Evolutionary conservation across 2,113 vertebrate genomes (phyloP).

Genomic region (Arothron firmamentum): DNA sequence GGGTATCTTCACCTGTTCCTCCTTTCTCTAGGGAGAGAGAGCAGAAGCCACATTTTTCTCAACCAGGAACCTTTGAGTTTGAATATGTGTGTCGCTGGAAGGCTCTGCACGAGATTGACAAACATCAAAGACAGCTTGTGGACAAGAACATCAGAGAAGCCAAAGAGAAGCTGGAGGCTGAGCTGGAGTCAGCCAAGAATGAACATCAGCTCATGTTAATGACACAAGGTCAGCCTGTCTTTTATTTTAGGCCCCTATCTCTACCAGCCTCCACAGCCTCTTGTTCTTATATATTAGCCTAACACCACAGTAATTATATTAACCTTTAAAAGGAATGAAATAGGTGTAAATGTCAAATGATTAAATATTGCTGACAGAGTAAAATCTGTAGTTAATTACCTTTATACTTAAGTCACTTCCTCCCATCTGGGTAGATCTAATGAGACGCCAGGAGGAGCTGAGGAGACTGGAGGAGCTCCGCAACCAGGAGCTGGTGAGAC

Average conservation of each 20-base stretch:
- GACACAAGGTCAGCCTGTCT: conserved; percentile 84
- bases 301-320: no score
- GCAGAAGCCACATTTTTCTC: conserved; percentile 88
- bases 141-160: conserved; percentile 92
- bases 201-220: conserved; percentile 98
- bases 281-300: no score
- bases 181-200: conserved; percentile 96
- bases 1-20: neutral
- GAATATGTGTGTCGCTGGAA: conserved; percentile 98
- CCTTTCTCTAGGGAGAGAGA: conserved; percentile 82
- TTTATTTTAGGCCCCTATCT: neutral
- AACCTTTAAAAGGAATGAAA: neutral
- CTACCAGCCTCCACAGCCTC: no score
- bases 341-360: neutral
- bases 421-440: conserved; percentile 80
- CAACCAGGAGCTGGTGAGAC: conserved; percentile 95
- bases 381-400: neutral
- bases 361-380: no score
- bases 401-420: neutral
- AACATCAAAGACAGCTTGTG: conserved; percentile 92
- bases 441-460: conserved; percentile 95
- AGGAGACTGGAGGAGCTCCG: conserved; percentile 93
- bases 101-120: conserved; percentile 96
- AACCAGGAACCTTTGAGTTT: conserved; percentile 98
- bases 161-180: conserved; percentile 94